A percentile compares a stretch with the other conserved stretches of the same genome.
phyloP scores from a whole-genome alignment of 92 coral and sea anemone genomes.

The Plumapathes pennacea region DNA sequence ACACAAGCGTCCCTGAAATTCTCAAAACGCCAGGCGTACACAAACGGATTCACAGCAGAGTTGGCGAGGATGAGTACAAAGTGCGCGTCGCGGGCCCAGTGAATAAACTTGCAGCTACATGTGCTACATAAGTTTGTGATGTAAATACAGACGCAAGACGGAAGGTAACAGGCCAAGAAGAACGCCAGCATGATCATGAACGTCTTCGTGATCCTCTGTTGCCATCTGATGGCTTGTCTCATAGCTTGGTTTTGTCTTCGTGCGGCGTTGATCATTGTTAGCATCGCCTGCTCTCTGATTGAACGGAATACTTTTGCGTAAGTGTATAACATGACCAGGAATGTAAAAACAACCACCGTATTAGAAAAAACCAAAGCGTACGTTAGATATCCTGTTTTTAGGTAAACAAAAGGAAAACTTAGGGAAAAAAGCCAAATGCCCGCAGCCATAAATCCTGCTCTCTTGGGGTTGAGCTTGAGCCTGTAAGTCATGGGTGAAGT shows the following conservation, averaged over 20 bases:
- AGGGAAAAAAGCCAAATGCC: constrained; percentile 84
- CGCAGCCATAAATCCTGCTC: constrained; percentile 64
- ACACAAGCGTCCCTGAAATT: constrained; percentile 78
- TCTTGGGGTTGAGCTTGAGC: constrained; percentile 62
- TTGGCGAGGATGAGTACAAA: constrained; percentile 78
- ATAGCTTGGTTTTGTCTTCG: constrained; percentile 60
- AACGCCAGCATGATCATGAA: constrained; percentile 61
- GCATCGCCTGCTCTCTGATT: constrained; percentile 49
- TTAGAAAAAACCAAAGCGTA: constrained; percentile 74
- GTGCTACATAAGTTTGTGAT: constrained; percentile 75
- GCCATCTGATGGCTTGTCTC: constrained; percentile 70
- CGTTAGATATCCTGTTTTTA: constrained; percentile 71
- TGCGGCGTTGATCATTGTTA: too few relatives aligned
- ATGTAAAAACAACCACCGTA: constrained; percentile 58
- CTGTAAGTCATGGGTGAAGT: constrained; percentile 74
- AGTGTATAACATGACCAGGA: constrained; percentile 59
- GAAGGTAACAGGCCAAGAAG: constrained; percentile 67
- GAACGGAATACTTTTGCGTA: constrained; percentile 64
- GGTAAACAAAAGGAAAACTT: constrained; percentile 66
- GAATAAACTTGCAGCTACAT: constrained; percentile 79
- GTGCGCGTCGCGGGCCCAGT: constrained; percentile 82
- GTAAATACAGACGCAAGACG: constrained; percentile 80
- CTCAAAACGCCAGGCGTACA: constrained; percentile 86
- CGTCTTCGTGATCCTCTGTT: constrained; percentile 83
- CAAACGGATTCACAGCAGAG: constrained; percentile 83